Base-by-base conservation (phyloP, 2,113 vertebrate species). In the Thunnus maccoyii region DNA sequence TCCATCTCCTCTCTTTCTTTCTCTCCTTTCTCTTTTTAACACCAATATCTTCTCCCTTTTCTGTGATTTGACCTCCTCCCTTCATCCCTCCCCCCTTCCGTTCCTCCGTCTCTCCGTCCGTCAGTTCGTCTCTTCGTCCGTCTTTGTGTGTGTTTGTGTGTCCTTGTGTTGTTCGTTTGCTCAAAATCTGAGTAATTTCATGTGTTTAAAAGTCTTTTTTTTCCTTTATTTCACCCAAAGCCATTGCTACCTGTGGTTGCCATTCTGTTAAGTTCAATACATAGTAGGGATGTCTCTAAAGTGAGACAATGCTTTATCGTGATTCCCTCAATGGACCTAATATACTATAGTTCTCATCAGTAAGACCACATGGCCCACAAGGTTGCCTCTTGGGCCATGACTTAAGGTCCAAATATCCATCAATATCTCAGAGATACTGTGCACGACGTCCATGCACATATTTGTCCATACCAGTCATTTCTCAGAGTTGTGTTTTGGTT, bases 1-100 rank as follows among this genome's bases (percentile, higher is more conserved):
- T 78, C 69, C 64, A 86, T 87, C 84, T 62, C 72, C 75, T 76
- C 81, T 82, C 66, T 75, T 64, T 74, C 30, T 73, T 82, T 80
- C 67, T 85, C 64, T 80, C 52, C 66, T 82, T 82, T 77, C 80
- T 22, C 63, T 48, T 81, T 93, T 81, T 60, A 76, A 65, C 57
- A 75, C 72, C 72, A n/a, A 27, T 57, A 63, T 78, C 73, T 66
- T 81, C 75, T 82, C 66, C 79, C 71, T 61, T 68, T 72, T 89
- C 76, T 92, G 92, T 92, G 89, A 92, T 92, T 91, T 90, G 82
- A 87, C 79, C 82, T 87, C 72, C 81, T 82, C 50, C 82, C 70
- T 78, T 56, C 90, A 87, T 91, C 50, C 80, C 85, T 80, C 52
- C 56, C 30, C 78, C 27, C 76, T 27, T 79, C 80, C 75, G 82